phyloP scores from a whole-genome alignment of 1,140 invertebrate genomes.

The Capitella teleta region DNA sequence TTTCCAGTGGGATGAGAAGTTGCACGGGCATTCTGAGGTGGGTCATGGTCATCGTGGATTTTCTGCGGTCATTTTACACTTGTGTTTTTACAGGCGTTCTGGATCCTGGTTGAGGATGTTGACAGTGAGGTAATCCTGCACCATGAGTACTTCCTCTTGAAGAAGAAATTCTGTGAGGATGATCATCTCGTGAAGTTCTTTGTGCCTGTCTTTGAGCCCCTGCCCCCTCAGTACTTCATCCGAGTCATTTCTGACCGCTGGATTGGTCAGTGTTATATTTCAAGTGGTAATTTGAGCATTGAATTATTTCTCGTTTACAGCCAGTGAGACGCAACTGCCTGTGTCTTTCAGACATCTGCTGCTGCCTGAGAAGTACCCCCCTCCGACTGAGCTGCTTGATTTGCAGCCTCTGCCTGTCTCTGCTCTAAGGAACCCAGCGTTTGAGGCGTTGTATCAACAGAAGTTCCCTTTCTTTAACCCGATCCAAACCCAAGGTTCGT shows the following conservation, averaged over 20 bases:
- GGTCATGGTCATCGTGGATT: slow-evolving; percentile 44
- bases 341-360: slow-evolving; percentile 96
- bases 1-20: slow-evolving; percentile 97
- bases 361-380: slow-evolving; percentile 93
- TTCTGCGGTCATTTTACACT: background rate
- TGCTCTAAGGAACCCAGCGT: slow-evolving; percentile 64
- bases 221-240: slow-evolving; percentile 96
- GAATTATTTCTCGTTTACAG: slow-evolving; percentile 5
- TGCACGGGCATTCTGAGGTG: slow-evolving; percentile 96
- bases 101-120: slow-evolving; percentile 97
- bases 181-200: slow-evolving; percentile 97
- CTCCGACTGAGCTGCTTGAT: slow-evolving; percentile 94
- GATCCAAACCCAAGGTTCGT: slow-evolving; percentile 81
- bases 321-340: slow-evolving; percentile 71
- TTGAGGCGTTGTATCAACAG: slow-evolving; percentile 71
- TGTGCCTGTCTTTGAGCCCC: slow-evolving; percentile 94
- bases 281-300: too few relatives aligned
- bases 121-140: slow-evolving; percentile 88
- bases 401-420: slow-evolving; percentile 85
- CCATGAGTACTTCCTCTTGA: slow-evolving; percentile 94
- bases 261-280: too few relatives aligned
- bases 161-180: slow-evolving; percentile 83
- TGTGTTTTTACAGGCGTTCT: slow-evolving; percentile 60
- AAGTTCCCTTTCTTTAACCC: slow-evolving; percentile 93
- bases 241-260: slow-evolving; percentile 53